Evolutionary conservation across 1,140 invertebrate species (phyloP).

Genomic region (Tetramorium alpestre): DNA sequence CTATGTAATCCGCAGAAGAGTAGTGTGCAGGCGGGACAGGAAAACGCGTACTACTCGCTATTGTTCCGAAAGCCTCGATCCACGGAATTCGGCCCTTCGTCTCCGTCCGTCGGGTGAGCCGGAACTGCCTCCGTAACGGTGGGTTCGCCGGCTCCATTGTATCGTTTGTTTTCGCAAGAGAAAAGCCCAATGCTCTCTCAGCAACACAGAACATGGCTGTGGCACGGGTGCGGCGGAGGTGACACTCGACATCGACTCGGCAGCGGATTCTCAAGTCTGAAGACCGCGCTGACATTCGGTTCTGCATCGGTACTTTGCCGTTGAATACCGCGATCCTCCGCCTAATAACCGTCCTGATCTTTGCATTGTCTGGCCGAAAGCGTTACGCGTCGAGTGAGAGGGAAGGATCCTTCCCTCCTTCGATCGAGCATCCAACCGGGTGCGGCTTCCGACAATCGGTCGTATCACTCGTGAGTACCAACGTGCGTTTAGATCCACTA

Average conservation of each 20-base stretch:
- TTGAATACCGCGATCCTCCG: constrained; percentile 36
- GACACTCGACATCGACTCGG: constrained; percentile 22
- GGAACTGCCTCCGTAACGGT: constrained; percentile 31
- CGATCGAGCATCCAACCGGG: constrained; percentile 59
- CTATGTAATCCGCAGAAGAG: constrained; percentile 65
- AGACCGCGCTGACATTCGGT: constrained; percentile 6
- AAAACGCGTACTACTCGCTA: constrained; percentile 64
- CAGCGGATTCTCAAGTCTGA: constrained; percentile 41
- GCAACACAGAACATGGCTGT: background rate
- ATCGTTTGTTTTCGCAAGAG: constrained; percentile 45
- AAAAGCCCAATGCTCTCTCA: constrained; percentile 57
- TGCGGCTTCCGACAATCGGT: background rate
- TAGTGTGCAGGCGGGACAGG: background rate
- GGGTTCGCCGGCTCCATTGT: constrained; percentile 65
- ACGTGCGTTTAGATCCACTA: constrained; percentile 1
- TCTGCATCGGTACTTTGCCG: constrained; percentile 13
- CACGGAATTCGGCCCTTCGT: constrained; percentile 51
- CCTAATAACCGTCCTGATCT: constrained; percentile 65
- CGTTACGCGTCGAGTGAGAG: constrained; percentile 23
- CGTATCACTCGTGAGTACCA: constrained; percentile 24
- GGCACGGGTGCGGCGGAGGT: background rate
- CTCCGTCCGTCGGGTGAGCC: constrained; percentile 39
- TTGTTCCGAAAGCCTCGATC: constrained; percentile 68
- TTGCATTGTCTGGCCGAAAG: constrained; percentile 57
- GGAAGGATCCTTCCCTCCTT: background rate